A percentile compares a stretch with the other conserved stretches of the same genome.
phyloP scores from a whole-genome alignment of 2,797 vertebrate species.

The Champsocephalus gunnari region DNA sequence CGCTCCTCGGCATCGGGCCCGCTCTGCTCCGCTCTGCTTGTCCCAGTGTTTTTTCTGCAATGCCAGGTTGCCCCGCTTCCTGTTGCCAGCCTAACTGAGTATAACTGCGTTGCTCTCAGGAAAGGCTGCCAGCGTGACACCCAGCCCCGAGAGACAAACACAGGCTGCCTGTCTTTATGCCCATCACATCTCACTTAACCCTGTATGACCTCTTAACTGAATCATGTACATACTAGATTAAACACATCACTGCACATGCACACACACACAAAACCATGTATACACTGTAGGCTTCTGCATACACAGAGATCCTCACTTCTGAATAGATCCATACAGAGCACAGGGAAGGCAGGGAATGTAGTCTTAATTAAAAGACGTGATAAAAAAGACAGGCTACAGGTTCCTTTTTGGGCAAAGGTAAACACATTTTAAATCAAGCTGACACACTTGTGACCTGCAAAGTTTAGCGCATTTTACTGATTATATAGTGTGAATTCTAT shows the following conservation, averaged over 20 bases:
- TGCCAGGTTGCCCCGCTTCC: conserved; percentile 68
- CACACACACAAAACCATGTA: conserved; percentile 21
- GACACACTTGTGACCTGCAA: conserved; percentile 12
- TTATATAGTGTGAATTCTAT: background rate
- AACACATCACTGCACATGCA: conserved; percentile 13
- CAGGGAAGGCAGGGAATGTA: background rate
- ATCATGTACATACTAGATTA: conserved; percentile 36
- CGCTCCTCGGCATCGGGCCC: conserved; percentile 71
- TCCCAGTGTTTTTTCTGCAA: conserved; percentile 38
- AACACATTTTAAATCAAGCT: conserved; percentile 31
- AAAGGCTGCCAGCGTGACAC: conserved; percentile 63
- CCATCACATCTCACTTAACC: conserved; percentile 62
- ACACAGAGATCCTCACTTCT: background rate
- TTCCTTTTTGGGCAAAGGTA: conserved; percentile 13
- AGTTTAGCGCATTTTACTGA: conserved; percentile 30
- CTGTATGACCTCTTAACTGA: conserved; percentile 44
- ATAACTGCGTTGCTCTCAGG: conserved; percentile 52
- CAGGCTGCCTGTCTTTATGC: conserved; percentile 44
- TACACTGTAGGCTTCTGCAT: conserved; percentile 8
- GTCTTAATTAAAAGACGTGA: conserved; percentile 25
- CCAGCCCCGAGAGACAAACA: conserved; percentile 45
- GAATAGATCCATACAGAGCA: conserved; percentile 16
- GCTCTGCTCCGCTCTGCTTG: conserved; percentile 56
- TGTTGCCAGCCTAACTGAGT: conserved; percentile 58
- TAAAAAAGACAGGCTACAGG: conserved; percentile 1